A percentile compares a stretch with the other conserved stretches of the same genome.
Evolutionary conservation across 2,797 vertebrate species (phyloP).

Genomic region (Arremon brunneinucha): DNA sequence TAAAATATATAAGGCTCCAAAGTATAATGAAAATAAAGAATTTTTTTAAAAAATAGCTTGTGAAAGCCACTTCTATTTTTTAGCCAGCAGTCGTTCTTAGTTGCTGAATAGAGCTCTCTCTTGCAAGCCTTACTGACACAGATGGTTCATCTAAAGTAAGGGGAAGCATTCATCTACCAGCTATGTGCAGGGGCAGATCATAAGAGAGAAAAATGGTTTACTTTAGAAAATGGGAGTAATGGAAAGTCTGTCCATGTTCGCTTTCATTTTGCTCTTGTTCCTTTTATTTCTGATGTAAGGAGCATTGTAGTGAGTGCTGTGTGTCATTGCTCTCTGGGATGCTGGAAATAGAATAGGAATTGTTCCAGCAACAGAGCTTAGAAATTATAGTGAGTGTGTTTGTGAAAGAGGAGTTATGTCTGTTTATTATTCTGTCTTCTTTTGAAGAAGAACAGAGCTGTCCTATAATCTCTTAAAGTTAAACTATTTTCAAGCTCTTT

Average conservation of each 20-base stretch:
- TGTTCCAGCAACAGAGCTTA: constrained; percentile 29
- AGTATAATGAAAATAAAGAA: neutral
- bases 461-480: constrained; percentile 23
- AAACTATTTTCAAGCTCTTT: constrained; percentile 1
- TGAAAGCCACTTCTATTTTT: neutral
- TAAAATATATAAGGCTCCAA: neutral
- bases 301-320: neutral
- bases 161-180: constrained; percentile 1
- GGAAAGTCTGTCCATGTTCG: constrained; percentile 17
- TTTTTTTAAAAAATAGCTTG: neutral
- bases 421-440: constrained; percentile 57
- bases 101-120: neutral
- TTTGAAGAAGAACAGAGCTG: constrained; percentile 47
- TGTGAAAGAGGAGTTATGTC: constrained; percentile 41
- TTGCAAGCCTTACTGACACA: constrained; percentile 1
- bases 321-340: constrained; percentile 45
- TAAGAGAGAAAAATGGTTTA: constrained; percentile 41
- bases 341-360: constrained; percentile 56
- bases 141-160: constrained; percentile 17
- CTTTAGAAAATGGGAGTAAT: constrained; percentile 42
- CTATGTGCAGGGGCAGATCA: constrained; percentile 14
- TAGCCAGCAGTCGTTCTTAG: neutral
- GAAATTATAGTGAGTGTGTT: neutral
- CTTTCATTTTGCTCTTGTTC: constrained; percentile 29
- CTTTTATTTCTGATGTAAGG: constrained; percentile 20